A percentile compares a stretch with the other conserved stretches of the same genome.
phyloP scores from a whole-genome alignment of 2,113 vertebrate species.

The Benitochromis conjunctus region DNA sequence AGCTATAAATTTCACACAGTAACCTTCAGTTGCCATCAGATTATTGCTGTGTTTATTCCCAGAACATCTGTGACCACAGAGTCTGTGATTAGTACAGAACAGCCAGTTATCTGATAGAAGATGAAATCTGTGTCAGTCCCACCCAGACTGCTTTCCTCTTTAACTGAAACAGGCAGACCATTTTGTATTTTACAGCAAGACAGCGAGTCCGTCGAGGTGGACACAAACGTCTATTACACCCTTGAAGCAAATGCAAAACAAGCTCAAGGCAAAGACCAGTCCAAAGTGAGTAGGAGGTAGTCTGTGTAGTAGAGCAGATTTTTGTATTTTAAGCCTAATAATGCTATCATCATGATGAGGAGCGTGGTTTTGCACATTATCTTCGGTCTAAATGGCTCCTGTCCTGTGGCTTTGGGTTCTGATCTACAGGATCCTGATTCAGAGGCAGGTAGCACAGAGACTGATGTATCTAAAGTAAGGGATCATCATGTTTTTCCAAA shows the following conservation, averaged over 20 bases:
- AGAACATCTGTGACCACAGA: neutral
- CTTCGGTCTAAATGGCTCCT: neutral
- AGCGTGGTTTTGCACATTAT: neutral
- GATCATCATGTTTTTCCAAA: accelerated
- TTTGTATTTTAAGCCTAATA: neutral
- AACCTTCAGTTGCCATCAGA: neutral
- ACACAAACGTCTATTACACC: slow-evolving; percentile 35
- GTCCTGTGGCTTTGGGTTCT: neutral
- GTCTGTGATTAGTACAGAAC: neutral
- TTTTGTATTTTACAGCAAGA: slow-evolving; percentile 52
- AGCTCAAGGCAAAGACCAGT: slow-evolving; percentile 2
- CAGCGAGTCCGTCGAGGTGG: slow-evolving; percentile 32
- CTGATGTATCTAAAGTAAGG: neutral
- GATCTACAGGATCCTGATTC: slow-evolving; percentile 52
- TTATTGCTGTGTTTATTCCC: neutral
- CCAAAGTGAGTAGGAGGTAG: slow-evolving; percentile 40
- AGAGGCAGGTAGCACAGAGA: slow-evolving; percentile 41
- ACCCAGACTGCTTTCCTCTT: neutral
- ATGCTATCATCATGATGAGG: neutral
- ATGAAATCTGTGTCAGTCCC: neutral
- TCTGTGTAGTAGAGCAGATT: neutral
- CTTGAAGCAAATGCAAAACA: slow-evolving; percentile 28
- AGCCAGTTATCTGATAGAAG: neutral
- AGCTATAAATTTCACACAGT: neutral
- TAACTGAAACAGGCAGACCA: slow-evolving; percentile 22